phyloP scores from a whole-genome alignment of 2,888 invertebrate genomes.

The Nemapogon koenigi region DNA sequence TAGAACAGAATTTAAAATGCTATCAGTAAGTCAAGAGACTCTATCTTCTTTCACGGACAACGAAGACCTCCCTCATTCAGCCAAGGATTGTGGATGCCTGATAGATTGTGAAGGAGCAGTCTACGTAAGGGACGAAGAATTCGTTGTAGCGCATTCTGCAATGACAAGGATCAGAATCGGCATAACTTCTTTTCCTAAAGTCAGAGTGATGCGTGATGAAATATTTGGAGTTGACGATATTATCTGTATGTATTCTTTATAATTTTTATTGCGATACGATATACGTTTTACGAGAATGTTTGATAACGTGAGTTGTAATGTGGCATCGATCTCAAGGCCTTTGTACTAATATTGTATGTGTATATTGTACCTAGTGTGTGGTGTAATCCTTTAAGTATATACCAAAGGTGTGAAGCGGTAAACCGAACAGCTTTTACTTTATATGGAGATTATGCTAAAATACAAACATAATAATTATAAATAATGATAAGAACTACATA shows the following conservation, averaged over 20 bases:
- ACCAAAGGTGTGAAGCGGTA: too few relatives aligned
- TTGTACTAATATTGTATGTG: too few relatives aligned
- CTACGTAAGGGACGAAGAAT: slow-evolving; percentile 36
- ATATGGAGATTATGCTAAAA: too few relatives aligned
- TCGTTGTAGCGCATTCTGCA: slow-evolving; percentile 22
- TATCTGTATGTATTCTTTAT: slow-evolving; percentile 67
- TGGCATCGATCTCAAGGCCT: too few relatives aligned
- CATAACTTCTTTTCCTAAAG: slow-evolving; percentile 71
- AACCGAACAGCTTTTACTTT: too few relatives aligned
- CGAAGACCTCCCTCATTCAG: slow-evolving; percentile 28
- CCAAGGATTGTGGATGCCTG: slow-evolving; percentile 40
- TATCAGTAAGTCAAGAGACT: slow-evolving; percentile 28
- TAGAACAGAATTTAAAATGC: slow-evolving; percentile 33
- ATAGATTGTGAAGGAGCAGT: slow-evolving; percentile 35
- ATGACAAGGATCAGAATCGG: slow-evolving; percentile 43
- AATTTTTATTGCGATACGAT: too few relatives aligned
- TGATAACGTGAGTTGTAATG: too few relatives aligned
- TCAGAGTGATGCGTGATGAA: slow-evolving; percentile 70
- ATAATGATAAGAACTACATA: too few relatives aligned
- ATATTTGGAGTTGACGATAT: slow-evolving; percentile 76
- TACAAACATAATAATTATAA: too few relatives aligned
- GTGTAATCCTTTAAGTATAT: too few relatives aligned
- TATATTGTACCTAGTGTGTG: too few relatives aligned
- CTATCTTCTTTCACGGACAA: slow-evolving; percentile 20
- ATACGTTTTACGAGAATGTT: too few relatives aligned